phyloP scores from a whole-genome alignment of 2,888 invertebrate genomes.

The Ypsolopha sequella region DNA sequence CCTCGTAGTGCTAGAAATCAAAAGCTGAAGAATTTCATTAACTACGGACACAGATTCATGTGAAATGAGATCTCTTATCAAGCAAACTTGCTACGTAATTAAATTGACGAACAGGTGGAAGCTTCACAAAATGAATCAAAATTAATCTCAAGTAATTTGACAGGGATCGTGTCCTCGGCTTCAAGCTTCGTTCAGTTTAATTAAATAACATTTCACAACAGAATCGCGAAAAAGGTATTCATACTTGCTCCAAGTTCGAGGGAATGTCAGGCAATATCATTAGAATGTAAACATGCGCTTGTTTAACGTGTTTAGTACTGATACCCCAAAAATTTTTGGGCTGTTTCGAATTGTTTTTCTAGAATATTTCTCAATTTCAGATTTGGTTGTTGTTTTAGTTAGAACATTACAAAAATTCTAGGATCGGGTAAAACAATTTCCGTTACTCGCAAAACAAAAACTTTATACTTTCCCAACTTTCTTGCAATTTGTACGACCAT shows the following conservation, averaged over 20 bases:
- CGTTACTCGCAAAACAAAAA: no score
- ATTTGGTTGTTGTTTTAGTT: no score
- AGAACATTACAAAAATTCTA: no score
- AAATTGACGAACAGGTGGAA: slow-evolving; percentile 60
- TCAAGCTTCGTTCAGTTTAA: slow-evolving; percentile 41
- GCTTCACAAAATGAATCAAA: slow-evolving; percentile 58
- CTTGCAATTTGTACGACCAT: no score
- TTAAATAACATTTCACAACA: slow-evolving; percentile 39
- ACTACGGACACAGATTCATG: slow-evolving; percentile 26
- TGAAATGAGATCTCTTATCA: slow-evolving; percentile 55
- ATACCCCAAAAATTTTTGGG: no score
- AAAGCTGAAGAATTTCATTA: slow-evolving; percentile 44
- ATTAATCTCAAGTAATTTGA: slow-evolving; percentile 59
- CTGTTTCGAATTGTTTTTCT: no score
- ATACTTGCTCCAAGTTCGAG: not conserved
- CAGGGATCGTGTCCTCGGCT: slow-evolving; percentile 34
- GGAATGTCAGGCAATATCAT: no score
- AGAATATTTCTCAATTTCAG: no score
- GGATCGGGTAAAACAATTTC: no score
- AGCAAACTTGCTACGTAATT: slow-evolving; percentile 46
- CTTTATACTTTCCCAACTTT: no score
- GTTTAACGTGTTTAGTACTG: no score
- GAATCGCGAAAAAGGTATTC: slow-evolving; percentile 14
- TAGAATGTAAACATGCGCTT: no score
- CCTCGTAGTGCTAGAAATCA: not conserved